Evolutionary conservation across 1,140 invertebrate genomes (phyloP).

Genomic region (Ditylenchus dipsaci): DNA sequence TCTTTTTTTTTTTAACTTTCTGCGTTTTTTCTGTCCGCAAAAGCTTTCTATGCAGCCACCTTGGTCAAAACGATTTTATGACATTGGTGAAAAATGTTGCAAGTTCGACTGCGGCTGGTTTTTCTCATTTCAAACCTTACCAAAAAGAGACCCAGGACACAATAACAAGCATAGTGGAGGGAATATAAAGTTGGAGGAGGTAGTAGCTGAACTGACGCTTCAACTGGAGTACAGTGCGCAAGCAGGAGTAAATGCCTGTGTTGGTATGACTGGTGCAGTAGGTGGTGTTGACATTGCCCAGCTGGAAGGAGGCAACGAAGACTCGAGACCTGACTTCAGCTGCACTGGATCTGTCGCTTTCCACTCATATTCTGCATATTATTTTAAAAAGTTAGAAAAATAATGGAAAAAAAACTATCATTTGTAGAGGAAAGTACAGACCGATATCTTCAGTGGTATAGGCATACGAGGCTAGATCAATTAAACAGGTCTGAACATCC

Average conservation of each 20-base stretch:
- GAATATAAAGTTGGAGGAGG: conserved; percentile 71
- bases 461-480: conserved; percentile 73
- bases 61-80: too few species aligned
- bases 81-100: too few species aligned
- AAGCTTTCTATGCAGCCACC: too few species aligned
- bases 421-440: conserved; percentile 20
- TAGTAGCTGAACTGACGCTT: conserved; percentile 95
- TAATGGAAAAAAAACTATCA: background rate
- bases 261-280: conserved; percentile 93
- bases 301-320: conserved; percentile 74
- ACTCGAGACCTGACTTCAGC: conserved; percentile 81
- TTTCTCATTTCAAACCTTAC: conserved; percentile 18
- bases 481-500: conserved; percentile 83
- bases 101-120: too few species aligned
- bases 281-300: conserved; percentile 83
- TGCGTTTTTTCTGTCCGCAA: too few species aligned
- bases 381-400: background rate
- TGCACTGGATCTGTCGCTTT: conserved; percentile 88
- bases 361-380: conserved; percentile 65
- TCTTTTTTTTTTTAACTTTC: too few species aligned
- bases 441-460: conserved; percentile 56
- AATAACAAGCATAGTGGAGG: conserved; percentile 62
- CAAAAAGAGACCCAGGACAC: conserved; percentile 63
- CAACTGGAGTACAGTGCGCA: conserved; percentile 88
- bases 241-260: conserved; percentile 90